Evolutionary conservation across 2,797 vertebrate species (phyloP).

Genomic region (Eulemur albifrons): DNA sequence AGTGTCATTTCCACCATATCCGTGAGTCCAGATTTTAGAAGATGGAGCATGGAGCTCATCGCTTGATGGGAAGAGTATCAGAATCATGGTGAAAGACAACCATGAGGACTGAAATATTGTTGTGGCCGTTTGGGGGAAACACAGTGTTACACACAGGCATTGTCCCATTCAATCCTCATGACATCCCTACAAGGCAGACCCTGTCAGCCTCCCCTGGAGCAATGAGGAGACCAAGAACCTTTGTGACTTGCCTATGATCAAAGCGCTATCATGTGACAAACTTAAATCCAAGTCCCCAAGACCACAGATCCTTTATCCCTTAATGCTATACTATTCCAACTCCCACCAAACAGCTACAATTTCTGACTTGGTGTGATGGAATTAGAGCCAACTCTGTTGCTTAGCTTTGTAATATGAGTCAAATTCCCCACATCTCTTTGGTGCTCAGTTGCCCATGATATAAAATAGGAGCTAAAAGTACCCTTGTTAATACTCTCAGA

Average conservation of each 20-base stretch:
- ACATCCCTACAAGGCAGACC: background rate
- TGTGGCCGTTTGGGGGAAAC: background rate
- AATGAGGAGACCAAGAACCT: background rate
- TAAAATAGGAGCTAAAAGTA: background rate
- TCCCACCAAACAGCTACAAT: background rate
- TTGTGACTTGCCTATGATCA: background rate
- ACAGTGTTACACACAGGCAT: background rate
- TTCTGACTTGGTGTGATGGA: background rate
- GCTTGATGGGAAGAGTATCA: background rate
- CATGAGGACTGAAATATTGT: background rate
- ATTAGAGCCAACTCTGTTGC: background rate
- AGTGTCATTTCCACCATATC: background rate
- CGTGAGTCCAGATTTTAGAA: background rate
- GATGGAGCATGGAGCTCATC: background rate
- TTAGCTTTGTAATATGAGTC: background rate
- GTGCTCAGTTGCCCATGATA: background rate
- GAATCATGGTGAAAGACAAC: background rate
- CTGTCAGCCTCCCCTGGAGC: background rate
- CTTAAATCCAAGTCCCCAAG: background rate
- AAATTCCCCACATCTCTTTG: background rate
- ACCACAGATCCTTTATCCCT: background rate
- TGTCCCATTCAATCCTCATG: background rate
- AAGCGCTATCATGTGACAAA: background rate
- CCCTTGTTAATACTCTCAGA: no score
- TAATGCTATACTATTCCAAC: no score